Base-by-base conservation (phyloP, 92 coral and sea anemone species). In the Phenganax marumi region DNA sequence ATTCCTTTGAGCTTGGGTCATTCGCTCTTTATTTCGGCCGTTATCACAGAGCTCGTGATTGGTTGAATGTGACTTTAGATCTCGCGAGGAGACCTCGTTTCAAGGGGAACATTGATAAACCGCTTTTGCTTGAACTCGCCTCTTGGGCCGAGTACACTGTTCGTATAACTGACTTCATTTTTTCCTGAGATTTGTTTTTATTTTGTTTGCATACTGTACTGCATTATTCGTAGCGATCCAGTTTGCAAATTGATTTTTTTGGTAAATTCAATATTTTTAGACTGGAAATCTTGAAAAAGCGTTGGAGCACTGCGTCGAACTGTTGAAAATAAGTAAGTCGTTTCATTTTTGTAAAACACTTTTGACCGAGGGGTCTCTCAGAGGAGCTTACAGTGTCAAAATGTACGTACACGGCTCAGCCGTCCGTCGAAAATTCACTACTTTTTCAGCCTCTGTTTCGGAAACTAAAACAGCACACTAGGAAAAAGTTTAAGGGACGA, bases 81-180 rank as follows among this genome's bases (percentile, higher is more conserved):
- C 88, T 78, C 16, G 70, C 81, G 12, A 50, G 39, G 16, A 89
- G 91, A 49, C 73, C 83, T 13, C 84, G 71, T 46, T 82, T 87
- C 7, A 90, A 81, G 1, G 86, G 81, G 9, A 73, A 52, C 49
- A n/a, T 84, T 11, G 82, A 87, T 18, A 81, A 65, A 52, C 52
- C 88, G 12, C 80, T 85, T 21, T 58, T 93, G 10, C 85, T 93
- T 74, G 97, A 92, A 43, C 86, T 90, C 65, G 63, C 87, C 66
- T 90, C 97, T 0, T 90, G 98, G 98, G 81, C 84, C 65, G 94
- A 95, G 83, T 92, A 87, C 68, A 56, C 89, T 77, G 98, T 95
- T 88, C 84, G 97, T 73, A 46, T 24, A 8, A 10, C 12, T 16
- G 39, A 12, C 26, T 18, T 23, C 47, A 14, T 17, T n/a, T 53